Percentiles rank a stretch among this genome's conserved stretches.
Evolutionary conservation across 2,888 invertebrate genomes (phyloP).

Genomic region (Argyresthia goedartella): DNA sequence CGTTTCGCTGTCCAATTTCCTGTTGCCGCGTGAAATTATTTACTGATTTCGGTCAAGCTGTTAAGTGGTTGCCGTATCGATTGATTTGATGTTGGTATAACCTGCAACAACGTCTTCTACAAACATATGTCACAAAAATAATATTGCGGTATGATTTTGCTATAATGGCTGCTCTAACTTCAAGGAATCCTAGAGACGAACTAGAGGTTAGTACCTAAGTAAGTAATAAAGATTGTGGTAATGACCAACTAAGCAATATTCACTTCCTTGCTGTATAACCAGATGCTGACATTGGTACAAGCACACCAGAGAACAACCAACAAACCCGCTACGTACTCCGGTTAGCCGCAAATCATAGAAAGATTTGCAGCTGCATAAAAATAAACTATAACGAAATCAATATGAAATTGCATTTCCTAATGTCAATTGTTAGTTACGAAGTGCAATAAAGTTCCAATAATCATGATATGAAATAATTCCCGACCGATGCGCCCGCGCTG

Average conservation of each 20-base stretch:
- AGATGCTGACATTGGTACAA: no score
- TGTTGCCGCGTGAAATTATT: constrained; percentile 18
- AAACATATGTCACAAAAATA: no score
- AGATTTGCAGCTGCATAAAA: constrained; percentile 65
- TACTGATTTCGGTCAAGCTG: not conserved
- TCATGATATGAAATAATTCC: constrained; percentile 69
- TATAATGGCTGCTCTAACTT: no score
- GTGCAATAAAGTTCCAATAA: constrained; percentile 72
- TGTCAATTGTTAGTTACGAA: constrained; percentile 72
- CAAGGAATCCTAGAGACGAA: no score
- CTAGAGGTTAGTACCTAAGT: no score
- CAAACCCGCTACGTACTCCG: constrained; percentile 12
- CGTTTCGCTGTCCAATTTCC: constrained; percentile 58
- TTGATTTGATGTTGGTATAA: not conserved
- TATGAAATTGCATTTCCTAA: constrained; percentile 71
- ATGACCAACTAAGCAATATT: no score
- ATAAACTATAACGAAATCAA: constrained; percentile 67
- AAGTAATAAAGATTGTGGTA: no score
- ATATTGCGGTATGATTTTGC: no score
- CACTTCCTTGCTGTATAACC: no score
- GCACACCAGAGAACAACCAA: not conserved
- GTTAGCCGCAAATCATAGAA: constrained; percentile 70
- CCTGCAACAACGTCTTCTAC: not conserved
- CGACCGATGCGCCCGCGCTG: constrained; percentile 50
- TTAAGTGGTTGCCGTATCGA: not conserved